Percentiles rank a stretch among this genome's conserved stretches.
These are phyloP conservation scores for Carassius gibelio DNA, from an alignment of 2,113 vertebrate species.

Conservation along the genomic window DNA sequence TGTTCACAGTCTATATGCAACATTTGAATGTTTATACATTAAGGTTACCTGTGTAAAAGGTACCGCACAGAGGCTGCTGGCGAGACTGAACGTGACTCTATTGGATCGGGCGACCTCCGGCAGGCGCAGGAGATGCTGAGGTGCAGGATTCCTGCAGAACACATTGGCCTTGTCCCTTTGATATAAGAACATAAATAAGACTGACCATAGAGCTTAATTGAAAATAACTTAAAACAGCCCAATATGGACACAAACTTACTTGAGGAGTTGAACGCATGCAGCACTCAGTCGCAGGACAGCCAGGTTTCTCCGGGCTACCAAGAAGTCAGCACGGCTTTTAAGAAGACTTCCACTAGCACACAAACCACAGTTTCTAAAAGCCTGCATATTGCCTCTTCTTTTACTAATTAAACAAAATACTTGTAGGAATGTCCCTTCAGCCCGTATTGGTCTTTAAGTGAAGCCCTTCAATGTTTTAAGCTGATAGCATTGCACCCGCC, in stretches of 20 bases:
- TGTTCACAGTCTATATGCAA: not conserved
- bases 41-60: constrained; percentile 72
- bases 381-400: constrained; percentile 53
- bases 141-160: constrained; percentile 52
- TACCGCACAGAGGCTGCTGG: constrained; percentile 68
- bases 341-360: constrained; percentile 63
- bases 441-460: not conserved
- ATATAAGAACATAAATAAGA: not conserved
- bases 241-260: constrained; percentile 53
- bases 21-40: not conserved
- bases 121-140: constrained; percentile 46
- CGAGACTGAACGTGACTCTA: constrained; percentile 57
- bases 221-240: not conserved
- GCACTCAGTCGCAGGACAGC: constrained; percentile 57
- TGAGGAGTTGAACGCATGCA: constrained; percentile 61
- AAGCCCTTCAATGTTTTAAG: not conserved
- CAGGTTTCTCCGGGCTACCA: constrained; percentile 67
- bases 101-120: constrained; percentile 44
- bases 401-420: not conserved
- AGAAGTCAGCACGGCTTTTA: constrained; percentile 59
- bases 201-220: no score
- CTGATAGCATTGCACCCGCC: not conserved
- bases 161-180: constrained; percentile 60
- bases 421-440: not conserved
- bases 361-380: constrained; percentile 63